Evolutionary conservation across 1,140 invertebrate species (phyloP).

Genomic region (Pantala flavescens): DNA sequence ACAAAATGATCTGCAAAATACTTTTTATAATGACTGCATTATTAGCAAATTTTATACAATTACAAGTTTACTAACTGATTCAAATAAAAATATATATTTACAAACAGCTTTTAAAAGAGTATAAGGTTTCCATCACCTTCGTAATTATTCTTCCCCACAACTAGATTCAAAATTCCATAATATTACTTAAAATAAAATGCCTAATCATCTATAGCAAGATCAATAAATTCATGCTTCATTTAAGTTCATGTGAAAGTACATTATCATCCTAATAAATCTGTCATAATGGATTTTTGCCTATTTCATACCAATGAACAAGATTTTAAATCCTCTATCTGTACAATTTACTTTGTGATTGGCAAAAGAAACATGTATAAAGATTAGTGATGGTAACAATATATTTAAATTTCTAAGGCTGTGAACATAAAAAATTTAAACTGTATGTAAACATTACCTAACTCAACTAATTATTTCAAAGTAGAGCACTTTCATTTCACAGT

Average conservation of each 20-base stretch:
- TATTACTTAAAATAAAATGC: neutral
- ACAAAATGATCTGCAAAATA: neutral
- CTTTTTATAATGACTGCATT: neutral
- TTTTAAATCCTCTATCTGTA: neutral
- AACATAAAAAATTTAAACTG: neutral
- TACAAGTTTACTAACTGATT: neutral
- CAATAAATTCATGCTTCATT: neutral
- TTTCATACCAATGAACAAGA: neutral
- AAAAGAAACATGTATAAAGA: neutral
- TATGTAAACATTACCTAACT: neutral
- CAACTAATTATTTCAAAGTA: neutral
- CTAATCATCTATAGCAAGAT: neutral
- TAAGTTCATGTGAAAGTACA: neutral
- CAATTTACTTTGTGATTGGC: neutral
- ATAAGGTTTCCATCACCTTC: neutral
- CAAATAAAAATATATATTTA: neutral
- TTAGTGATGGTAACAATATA: neutral
- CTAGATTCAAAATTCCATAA: neutral
- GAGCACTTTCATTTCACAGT: neutral
- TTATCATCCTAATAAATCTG: neutral
- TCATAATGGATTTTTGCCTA: neutral
- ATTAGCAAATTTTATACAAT: neutral
- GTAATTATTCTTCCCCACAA: neutral
- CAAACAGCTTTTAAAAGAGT: neutral
- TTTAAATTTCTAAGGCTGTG: neutral